Evolutionary conservation across 2,113 vertebrate species (phyloP).

Genomic region (Marcusenius ussheri): DNA sequence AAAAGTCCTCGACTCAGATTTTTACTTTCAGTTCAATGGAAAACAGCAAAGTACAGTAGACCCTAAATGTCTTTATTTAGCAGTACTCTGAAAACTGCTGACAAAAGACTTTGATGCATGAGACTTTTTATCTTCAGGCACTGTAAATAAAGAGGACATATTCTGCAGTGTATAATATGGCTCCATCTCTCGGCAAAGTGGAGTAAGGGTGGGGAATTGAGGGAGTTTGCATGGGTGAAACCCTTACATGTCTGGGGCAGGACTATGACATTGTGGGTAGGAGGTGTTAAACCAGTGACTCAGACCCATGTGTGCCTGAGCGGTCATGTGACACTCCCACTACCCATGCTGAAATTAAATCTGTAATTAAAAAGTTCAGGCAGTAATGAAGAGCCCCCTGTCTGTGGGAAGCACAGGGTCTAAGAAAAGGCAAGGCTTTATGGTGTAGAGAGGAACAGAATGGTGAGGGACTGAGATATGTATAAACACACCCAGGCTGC

Average conservation of each 20-base stretch:
- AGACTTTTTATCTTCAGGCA: slow-evolving; percentile 23
- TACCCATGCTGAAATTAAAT: background rate
- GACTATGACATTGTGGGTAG: background rate
- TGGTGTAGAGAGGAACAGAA: background rate
- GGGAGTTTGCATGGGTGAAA: background rate
- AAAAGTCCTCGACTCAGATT: background rate
- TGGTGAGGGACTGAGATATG: background rate
- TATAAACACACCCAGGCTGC: background rate
- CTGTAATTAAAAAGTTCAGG: background rate
- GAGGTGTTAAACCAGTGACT: background rate
- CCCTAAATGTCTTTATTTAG: slow-evolving; percentile 29
- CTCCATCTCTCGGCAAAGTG: slow-evolving; percentile 19
- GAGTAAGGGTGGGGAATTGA: slow-evolving; percentile 1
- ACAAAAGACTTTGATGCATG: slow-evolving; percentile 34
- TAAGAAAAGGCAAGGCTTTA: background rate
- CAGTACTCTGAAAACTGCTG: slow-evolving; percentile 30
- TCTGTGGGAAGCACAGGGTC: background rate
- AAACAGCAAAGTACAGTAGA: slow-evolving; percentile 5
- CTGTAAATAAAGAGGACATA: slow-evolving; percentile 31
- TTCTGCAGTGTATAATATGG: background rate
- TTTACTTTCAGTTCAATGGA: slow-evolving; percentile 11
- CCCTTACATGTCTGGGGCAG: background rate
- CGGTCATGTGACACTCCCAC: background rate
- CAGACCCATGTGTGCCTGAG: background rate
- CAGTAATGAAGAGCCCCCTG: background rate